Base-by-base conservation (phyloP, 1,140 invertebrate genomes). In the Mercenaria mercenaria region DNA sequence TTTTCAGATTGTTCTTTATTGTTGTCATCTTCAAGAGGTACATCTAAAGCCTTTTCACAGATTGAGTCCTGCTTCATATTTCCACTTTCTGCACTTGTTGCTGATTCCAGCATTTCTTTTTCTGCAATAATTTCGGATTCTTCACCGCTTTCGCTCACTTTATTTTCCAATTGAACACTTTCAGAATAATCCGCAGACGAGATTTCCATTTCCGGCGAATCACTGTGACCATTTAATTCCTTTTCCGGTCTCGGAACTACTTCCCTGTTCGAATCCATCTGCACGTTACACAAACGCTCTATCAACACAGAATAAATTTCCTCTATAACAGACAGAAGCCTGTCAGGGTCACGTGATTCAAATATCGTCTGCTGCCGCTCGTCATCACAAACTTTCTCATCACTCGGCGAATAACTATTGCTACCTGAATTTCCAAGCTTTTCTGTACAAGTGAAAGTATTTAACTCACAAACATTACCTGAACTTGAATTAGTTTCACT, bases 281-380 rank as follows among this genome's bases (percentile, higher is more conserved):
- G 23, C 8, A 18, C 64, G 26, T 83, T 56, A 69, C 81, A 41
- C 59, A 80, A 39, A 69, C 64, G 77, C 87, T 89, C 52, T 69
- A 89, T 32, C 41, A 89, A 41, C 47, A 37, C 34, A 41, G 37
- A 64, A 41, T 77, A 76, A 64, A 59, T 64, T 79, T 85, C 50
- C 47, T 90, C 90, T 69, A 85, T 47, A 52, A 67, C 32, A 39
- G 79, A 67, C 29, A 86, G 84, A 18, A 84, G 64, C 72, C 91
- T 91, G 50, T 89, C 80, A 20, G 83, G 50, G 50, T 94, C 90
- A 82, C 79, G 79, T 89, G 79, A 82, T 79, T 64, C 85, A 43
- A 32, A 39, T 37, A 77, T 61, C 52, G 85, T 59, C 72, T 87
- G 85, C 74, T 64, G n/a, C 52, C 37, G 11, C 13, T 82, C 59